Conservation (phyloP, 2,888 invertebrate species). For the Synanthedon vespiformis region DNA sequence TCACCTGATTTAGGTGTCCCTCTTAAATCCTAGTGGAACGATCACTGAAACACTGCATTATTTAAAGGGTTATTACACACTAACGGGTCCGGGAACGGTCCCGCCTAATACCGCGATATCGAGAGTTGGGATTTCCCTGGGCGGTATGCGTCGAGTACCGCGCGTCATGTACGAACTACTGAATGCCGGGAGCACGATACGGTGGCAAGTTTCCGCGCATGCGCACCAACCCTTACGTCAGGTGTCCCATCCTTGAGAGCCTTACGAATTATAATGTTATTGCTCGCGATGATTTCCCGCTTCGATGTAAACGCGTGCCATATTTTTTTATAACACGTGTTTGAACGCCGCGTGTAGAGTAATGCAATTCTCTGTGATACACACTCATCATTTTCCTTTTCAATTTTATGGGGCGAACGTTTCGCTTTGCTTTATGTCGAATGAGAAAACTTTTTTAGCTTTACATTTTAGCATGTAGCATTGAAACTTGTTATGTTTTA, state of each 20-base stretch:
- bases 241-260: slow-evolving; percentile 33
- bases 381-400: too few species aligned
- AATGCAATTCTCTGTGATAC: neutral
- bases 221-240: slow-evolving; percentile 22
- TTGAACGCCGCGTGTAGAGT: neutral
- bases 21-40: neutral
- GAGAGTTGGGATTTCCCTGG: slow-evolving; percentile 1
- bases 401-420: too few species aligned
- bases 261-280: slow-evolving; percentile 13
- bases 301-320: slow-evolving; percentile 5
- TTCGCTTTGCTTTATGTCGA: too few species aligned
- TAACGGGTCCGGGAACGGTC: neutral
- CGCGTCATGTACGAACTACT: slow-evolving; percentile 31
- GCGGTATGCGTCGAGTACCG: slow-evolving; percentile 11
- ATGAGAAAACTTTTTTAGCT: too few species aligned
- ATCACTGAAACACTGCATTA: neutral
- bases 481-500: too few species aligned
- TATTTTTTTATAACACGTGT: slow-evolving; percentile 21
- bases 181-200: slow-evolving; percentile 23
- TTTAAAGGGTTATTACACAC: neutral
- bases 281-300: slow-evolving; percentile 4
- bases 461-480: too few species aligned
- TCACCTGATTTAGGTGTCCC: too few species aligned
- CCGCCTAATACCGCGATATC: neutral
- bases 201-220: slow-evolving; percentile 41